Evolutionary conservation across 2,888 invertebrate species (phyloP).

Genomic region (Hydrotaea cyrtoneurina): DNA sequence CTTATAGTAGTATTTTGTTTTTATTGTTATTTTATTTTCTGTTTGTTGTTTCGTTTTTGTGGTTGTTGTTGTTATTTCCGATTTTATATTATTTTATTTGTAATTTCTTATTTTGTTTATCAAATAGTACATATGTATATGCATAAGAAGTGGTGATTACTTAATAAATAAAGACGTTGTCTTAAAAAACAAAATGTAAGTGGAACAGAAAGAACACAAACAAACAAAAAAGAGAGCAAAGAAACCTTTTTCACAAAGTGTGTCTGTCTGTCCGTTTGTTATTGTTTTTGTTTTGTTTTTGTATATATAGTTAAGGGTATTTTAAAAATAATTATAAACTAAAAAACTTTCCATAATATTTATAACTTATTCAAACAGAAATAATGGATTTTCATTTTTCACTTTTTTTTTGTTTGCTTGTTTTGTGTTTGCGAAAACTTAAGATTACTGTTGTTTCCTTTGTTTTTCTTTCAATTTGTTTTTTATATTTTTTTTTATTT

Average conservation of each 20-base stretch:
- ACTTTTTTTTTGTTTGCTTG: too few species aligned
- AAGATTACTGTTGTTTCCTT: slow-evolving; percentile 36
- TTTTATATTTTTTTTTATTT: slow-evolving; percentile 45
- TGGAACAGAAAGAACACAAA: slow-evolving; percentile 36
- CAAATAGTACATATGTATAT: slow-evolving; percentile 27
- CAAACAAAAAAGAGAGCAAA: slow-evolving; percentile 45
- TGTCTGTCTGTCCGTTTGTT: background rate
- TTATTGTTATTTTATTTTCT: slow-evolving; percentile 1
- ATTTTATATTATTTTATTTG: background rate
- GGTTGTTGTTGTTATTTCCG: slow-evolving; percentile 17
- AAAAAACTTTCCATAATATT: slow-evolving; percentile 50
- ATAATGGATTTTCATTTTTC: slow-evolving; percentile 17
- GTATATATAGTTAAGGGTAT: slow-evolving; percentile 22
- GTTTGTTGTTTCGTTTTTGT: slow-evolving; percentile 22
- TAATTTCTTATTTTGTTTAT: slow-evolving; percentile 1
- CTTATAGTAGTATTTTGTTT: slow-evolving; percentile 43
- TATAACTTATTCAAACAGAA: slow-evolving; percentile 54
- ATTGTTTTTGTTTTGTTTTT: background rate
- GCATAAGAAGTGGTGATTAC: slow-evolving; percentile 10
- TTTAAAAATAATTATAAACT: slow-evolving; percentile 46
- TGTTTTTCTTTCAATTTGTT: slow-evolving; percentile 43
- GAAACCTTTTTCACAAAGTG: slow-evolving; percentile 59
- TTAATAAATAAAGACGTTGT: slow-evolving; percentile 33
- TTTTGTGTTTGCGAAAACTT: slow-evolving; percentile 55
- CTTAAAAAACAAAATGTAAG: slow-evolving; percentile 5